Evolutionary conservation across 2,113 vertebrate genomes (phyloP).

Genomic region (Saguinus midas): DNA sequence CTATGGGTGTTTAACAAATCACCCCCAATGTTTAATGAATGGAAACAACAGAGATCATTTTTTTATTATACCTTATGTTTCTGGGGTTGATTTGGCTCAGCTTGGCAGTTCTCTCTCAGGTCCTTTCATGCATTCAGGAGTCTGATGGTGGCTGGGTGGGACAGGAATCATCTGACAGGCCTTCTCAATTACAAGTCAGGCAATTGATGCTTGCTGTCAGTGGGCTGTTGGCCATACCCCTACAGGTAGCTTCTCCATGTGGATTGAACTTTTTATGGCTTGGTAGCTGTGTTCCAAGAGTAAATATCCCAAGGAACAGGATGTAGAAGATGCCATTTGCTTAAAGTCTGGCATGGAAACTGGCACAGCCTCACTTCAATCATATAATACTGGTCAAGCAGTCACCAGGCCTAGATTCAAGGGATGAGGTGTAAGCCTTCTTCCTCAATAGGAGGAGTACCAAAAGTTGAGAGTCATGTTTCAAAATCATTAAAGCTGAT

Average conservation of each 20-base stretch:
- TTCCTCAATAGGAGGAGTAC: neutral
- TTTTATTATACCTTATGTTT: neutral
- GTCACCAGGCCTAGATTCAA: neutral
- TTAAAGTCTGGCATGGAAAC: neutral
- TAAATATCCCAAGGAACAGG: neutral
- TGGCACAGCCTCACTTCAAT: neutral
- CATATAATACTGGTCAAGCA: neutral
- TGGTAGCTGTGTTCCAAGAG: neutral
- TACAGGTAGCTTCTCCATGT: accelerated
- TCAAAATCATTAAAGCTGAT: neutral
- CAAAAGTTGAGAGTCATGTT: neutral
- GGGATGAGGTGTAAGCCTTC: neutral
- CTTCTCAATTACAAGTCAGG: neutral
- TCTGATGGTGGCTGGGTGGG: too few species aligned
- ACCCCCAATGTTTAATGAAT: neutral
- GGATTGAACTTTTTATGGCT: neutral
- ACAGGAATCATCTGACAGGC: neutral
- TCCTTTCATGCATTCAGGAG: neutral
- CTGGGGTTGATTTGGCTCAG: neutral
- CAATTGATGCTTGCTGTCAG: neutral
- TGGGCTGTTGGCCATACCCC: neutral
- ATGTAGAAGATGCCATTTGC: neutral
- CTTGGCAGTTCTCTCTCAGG: neutral
- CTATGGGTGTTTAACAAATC: neutral
- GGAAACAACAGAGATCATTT: neutral